Percentiles rank a stretch among this genome's conserved stretches.
phyloP scores from a whole-genome alignment of 2,888 invertebrate species.

The Conus canariensis region DNA sequence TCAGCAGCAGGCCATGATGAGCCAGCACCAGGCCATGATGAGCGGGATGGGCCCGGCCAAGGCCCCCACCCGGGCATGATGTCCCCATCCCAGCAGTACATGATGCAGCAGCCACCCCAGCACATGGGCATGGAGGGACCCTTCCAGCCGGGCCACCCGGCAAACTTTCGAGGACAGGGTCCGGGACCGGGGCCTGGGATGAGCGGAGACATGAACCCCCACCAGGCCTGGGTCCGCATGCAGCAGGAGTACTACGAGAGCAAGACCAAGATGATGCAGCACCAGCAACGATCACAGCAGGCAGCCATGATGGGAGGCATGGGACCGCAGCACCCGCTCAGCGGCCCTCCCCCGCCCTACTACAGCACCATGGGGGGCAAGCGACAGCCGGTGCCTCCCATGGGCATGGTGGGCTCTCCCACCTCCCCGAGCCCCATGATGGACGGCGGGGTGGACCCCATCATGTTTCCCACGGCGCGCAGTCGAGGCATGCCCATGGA shows the following conservation, averaged over 20 bases:
- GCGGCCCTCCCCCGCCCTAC: conserved; percentile 71
- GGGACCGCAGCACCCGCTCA: conserved; percentile 54
- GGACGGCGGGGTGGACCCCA: conserved; percentile 58
- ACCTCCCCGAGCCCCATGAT: conserved; percentile 74
- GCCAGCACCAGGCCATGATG: conserved; percentile 44
- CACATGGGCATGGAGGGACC: conserved; percentile 63
- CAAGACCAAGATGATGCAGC: conserved; percentile 64
- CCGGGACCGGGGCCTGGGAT: conserved; percentile 41
- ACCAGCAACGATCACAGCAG: conserved; percentile 46
- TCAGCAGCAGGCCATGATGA: conserved; percentile 51
- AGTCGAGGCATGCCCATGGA: conserved; percentile 55
- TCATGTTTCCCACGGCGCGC: conserved; percentile 62
- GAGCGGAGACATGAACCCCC: conserved; percentile 77
- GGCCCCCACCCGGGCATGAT: conserved; percentile 63
- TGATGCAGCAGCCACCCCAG: conserved; percentile 65
- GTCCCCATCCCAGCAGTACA: conserved; percentile 56
- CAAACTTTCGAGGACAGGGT: conserved; percentile 27
- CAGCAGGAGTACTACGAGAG: conserved; percentile 86
- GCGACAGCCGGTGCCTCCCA: conserved; percentile 59
- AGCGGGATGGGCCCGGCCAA: conserved; percentile 57
- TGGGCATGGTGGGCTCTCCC: conserved; percentile 68
- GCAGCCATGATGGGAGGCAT: conserved; percentile 39
- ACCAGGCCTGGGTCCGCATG: conserved; percentile 94
- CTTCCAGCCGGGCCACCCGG: conserved; percentile 49
- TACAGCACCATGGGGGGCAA: conserved; percentile 72